Evolutionary conservation across 2,113 vertebrate genomes (phyloP), one percentile per base, ranked within the genome.

Genomic region (Gasterosteus nipponicus): DNA sequence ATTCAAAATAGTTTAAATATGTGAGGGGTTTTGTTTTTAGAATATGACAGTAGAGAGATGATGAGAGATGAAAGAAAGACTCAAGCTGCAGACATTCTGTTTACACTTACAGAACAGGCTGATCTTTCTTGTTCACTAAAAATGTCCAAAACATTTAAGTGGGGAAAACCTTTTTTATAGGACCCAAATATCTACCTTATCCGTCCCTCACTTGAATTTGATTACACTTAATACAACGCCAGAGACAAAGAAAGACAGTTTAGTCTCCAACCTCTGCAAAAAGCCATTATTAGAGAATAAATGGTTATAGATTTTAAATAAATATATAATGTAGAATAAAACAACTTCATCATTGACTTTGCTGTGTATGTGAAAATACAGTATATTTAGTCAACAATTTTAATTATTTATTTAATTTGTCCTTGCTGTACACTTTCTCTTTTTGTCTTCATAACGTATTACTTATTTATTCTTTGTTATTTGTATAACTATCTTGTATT

Each of bases 1-100:
- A 46, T 35, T 22, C 33, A 35, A 44, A 12, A 33, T 57, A 12
- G 41, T 7, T 73, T 10, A 26, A 26, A 42, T 3, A 22, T 1
- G 38, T 62, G 44, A 42, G 10, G 14, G 11, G 1, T 66, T 68
- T 77, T 38, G 10, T 73, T 51, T n/a, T 73, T 51, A 47, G 39
- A 42, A 54, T 46, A 35, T 65, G 10, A 58, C 53, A 35, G 62
- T 2, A 7, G 10, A 65, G 9, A 26, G 6, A 38, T 35, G 53
- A 67, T 5, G 9, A 72, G 16, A 26, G 6, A 29, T 46, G 60
- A 78, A 18, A 72, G 59, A 42, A 56, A 54, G 19, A 26, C 54
- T 42, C 16, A 7, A 31, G 15, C 15, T 59, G 10, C 10, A 14
- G 60, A 33, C 47, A 1, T 3, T 33, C n/a, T 16, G 22, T 53